Percentiles rank a stretch among this genome's conserved stretches.
phyloP scores from a whole-genome alignment of 1,140 invertebrate species.

The Apis florea region DNA sequence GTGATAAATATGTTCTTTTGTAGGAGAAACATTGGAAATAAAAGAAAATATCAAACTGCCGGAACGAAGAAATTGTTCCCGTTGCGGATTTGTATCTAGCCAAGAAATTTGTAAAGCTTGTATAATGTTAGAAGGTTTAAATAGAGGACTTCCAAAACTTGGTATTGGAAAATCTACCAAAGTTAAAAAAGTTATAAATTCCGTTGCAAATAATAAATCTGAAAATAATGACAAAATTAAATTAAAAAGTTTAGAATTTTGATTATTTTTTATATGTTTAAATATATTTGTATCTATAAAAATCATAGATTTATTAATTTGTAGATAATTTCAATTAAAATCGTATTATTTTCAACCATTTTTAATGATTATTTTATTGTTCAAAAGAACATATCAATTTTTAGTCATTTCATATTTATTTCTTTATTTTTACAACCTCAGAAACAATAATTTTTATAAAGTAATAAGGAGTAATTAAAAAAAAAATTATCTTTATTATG shows the following conservation, averaged over 20 bases:
- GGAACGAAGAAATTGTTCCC: slow-evolving; percentile 88
- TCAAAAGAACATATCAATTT: not conserved
- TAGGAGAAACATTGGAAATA: slow-evolving; percentile 92
- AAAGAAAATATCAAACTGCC: slow-evolving; percentile 92
- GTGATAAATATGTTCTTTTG: slow-evolving; percentile 65
- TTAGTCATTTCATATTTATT: slow-evolving; percentile 3
- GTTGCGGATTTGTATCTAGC: slow-evolving; percentile 97
- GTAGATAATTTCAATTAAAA: not conserved
- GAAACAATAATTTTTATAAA: not conserved
- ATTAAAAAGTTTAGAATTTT: slow-evolving; percentile 59
- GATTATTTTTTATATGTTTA: slow-evolving; percentile 3
- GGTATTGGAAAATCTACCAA: slow-evolving; percentile 93
- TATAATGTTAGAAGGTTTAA: slow-evolving; percentile 96
- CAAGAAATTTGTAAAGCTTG: slow-evolving; percentile 98
- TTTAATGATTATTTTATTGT: slow-evolving; percentile 24
- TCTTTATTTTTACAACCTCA: not conserved
- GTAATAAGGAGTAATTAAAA: slow-evolving; percentile 8
- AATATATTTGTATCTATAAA: slow-evolving; percentile 22
- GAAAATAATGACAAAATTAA: slow-evolving; percentile 4
- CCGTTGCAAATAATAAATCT: slow-evolving; percentile 8
- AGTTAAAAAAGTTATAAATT: slow-evolving; percentile 81
- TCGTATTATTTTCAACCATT: not conserved
- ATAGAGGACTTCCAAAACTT: slow-evolving; percentile 93
- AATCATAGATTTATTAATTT: not conserved
- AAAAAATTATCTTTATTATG: not conserved